Conservation (phyloP, 2,888 invertebrate species). For the Cloeon dipterum region DNA sequence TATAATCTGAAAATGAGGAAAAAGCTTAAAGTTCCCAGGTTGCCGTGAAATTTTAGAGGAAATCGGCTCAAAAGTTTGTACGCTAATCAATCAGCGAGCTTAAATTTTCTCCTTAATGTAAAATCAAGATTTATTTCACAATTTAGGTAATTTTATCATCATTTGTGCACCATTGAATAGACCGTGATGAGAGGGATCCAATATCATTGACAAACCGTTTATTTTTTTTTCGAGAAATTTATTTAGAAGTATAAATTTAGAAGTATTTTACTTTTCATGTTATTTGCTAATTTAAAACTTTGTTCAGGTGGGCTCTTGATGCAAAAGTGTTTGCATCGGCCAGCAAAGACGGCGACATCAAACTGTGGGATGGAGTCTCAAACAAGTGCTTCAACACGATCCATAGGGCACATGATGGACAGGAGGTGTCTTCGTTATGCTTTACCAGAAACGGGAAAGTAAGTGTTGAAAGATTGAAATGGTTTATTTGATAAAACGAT, state of each 20-base stretch:
- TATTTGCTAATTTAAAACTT: slow-evolving; percentile 18
- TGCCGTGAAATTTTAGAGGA: no score
- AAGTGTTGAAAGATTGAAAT: not conserved
- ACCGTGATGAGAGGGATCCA: no score
- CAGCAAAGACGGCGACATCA: slow-evolving; percentile 81
- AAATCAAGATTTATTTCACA: no score
- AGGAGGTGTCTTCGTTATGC: slow-evolving; percentile 78
- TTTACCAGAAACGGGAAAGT: slow-evolving; percentile 94
- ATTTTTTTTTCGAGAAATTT: not conserved
- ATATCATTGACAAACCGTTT: not conserved
- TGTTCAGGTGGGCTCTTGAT: slow-evolving; percentile 28
- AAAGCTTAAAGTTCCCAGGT: no score
- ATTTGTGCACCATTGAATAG: no score
- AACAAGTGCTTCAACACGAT: slow-evolving; percentile 85
- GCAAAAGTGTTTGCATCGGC: slow-evolving; percentile 60
- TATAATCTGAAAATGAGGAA: no score
- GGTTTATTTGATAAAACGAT: not conserved
- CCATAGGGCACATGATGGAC: slow-evolving; percentile 78
- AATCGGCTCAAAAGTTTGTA: no score
- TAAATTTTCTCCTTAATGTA: no score
- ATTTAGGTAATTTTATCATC: no score
- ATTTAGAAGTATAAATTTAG: slow-evolving; percentile 4
- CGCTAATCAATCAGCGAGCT: no score
- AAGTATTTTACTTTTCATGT: not conserved
- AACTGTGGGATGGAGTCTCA: slow-evolving; percentile 94